phyloP scores from a whole-genome alignment of 2,113 vertebrate genomes.

The Anolis sagrei region DNA sequence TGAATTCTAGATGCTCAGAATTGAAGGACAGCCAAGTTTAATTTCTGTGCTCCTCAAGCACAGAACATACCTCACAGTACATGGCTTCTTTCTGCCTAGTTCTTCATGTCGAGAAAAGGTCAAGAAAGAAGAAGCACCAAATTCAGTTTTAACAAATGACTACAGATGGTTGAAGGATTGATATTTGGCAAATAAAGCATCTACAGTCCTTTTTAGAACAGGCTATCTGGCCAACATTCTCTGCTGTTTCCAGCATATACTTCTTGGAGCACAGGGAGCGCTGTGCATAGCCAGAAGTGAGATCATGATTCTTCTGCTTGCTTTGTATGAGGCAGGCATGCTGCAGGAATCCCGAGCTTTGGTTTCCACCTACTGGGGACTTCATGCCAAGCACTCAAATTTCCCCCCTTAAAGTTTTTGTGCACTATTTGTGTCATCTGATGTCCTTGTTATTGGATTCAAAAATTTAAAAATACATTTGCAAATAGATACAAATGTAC shows the following conservation, averaged over 20 bases:
- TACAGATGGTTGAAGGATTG: background rate
- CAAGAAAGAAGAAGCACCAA: background rate
- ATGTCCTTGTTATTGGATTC: background rate
- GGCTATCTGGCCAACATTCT: background rate
- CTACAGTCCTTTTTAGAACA: background rate
- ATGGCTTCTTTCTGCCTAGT: background rate
- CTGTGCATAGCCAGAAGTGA: background rate
- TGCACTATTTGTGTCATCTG: background rate
- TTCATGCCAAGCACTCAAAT: background rate
- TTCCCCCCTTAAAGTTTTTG: background rate
- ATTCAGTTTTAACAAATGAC: background rate
- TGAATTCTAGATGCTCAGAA: background rate
- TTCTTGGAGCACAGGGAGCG: background rate
- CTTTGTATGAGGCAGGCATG: background rate
- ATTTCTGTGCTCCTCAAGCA: background rate
- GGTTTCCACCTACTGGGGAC: slow-evolving; percentile 57
- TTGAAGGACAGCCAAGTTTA: background rate
- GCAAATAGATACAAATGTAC: background rate
- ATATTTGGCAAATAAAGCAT: background rate
- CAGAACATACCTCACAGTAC: background rate
- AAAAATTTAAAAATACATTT: background rate
- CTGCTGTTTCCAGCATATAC: background rate
- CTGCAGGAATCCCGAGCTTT: fast-evolving
- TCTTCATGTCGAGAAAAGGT: background rate
- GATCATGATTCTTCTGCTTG: fast-evolving